phyloP scores from a whole-genome alignment of 1,140 invertebrate genomes.

The Pseudoatta argentina region DNA sequence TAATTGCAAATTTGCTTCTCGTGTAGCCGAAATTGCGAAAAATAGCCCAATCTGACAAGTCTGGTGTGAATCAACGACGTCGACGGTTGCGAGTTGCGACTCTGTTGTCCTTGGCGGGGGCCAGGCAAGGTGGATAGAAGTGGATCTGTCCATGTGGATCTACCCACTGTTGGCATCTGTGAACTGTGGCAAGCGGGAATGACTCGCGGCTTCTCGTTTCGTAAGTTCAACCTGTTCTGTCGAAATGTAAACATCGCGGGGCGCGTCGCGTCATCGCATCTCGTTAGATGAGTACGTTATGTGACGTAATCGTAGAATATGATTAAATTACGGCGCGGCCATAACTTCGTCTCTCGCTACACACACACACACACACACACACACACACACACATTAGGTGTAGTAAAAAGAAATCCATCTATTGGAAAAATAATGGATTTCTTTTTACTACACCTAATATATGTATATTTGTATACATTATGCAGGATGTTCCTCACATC shows the following conservation, averaged over 20 bases:
- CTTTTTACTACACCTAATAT: not conserved
- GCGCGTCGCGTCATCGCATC: not conserved
- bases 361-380: no score
- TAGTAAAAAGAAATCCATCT: no score
- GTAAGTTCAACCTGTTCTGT: not conserved
- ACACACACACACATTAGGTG: no score
- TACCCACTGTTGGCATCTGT: not conserved
- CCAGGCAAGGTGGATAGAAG: constrained; percentile 7
- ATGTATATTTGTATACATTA: not conserved
- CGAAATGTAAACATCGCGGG: constrained; percentile 22
- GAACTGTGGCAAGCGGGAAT: not conserved
- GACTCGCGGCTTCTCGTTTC: constrained; percentile 21
- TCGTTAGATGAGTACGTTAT: not conserved
- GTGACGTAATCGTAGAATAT: constrained; percentile 4
- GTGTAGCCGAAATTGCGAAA: no score
- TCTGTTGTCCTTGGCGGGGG: no score
- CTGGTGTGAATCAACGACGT: not conserved
- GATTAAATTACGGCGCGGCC: not conserved
- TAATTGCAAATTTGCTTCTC: no score
- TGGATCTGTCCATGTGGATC: constrained; percentile 18
- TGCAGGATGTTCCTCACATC: no score
- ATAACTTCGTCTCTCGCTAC: not conserved
- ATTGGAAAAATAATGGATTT: no score
- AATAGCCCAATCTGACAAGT: no score
- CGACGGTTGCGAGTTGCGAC: not conserved